A percentile compares a stretch with the other conserved stretches of the same genome.
Evolutionary conservation across 2,888 invertebrate species (phyloP).

Genomic region (Iselma pallidipennis): DNA sequence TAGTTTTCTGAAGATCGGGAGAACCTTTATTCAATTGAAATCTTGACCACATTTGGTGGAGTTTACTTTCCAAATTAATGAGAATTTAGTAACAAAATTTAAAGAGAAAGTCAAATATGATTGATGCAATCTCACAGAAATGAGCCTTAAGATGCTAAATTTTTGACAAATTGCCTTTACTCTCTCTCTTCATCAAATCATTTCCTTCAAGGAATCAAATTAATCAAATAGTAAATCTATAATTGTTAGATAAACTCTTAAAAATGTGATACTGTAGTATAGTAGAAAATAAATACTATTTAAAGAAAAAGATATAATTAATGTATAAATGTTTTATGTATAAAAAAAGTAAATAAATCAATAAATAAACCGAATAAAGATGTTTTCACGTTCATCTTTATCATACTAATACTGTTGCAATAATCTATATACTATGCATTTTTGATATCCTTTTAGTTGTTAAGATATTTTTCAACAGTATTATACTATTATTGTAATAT

Average conservation of each 20-base stretch:
- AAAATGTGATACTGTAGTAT: slow-evolving; percentile 39
- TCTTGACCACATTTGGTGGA: no score
- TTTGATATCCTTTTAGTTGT: no score
- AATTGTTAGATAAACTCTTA: slow-evolving; percentile 35
- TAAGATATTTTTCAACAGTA: neutral
- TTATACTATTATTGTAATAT: neutral
- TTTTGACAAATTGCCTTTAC: slow-evolving; percentile 7
- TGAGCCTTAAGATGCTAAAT: neutral
- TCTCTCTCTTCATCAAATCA: slow-evolving; percentile 9
- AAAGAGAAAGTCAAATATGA: no score
- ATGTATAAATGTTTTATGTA: slow-evolving; percentile 40
- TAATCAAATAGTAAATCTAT: slow-evolving; percentile 10
- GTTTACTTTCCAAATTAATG: slow-evolving; percentile 5
- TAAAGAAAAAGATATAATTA: slow-evolving; percentile 21
- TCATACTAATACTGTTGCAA: neutral
- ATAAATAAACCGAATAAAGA: neutral
- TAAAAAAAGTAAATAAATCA: neutral
- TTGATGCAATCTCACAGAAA: no score
- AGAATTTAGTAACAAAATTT: slow-evolving; percentile 5
- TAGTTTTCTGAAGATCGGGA: no score
- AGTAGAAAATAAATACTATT: slow-evolving; percentile 15
- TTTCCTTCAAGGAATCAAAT: slow-evolving; percentile 6
- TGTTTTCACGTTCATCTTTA: neutral
- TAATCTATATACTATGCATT: no score
- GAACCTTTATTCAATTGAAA: no score